A percentile compares a stretch with the other conserved stretches of the same genome.
These are phyloP conservation scores for Heteromurus nitidus DNA, from an alignment of 2,888 invertebrate genomes.

Conservation along the genomic window DNA sequence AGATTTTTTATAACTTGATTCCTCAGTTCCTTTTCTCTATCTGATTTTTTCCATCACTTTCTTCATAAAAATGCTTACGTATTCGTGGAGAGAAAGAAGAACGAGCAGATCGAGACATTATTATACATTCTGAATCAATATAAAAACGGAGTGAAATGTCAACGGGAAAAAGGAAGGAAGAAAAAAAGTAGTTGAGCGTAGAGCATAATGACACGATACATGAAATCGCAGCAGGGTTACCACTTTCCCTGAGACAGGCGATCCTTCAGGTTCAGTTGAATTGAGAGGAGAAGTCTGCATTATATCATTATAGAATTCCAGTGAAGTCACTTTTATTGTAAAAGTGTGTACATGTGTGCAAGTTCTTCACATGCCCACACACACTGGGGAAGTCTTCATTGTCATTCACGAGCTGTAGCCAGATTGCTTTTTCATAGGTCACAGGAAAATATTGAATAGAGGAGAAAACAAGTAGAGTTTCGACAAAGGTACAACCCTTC, in stretches of 20 bases:
- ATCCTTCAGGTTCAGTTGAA: background rate
- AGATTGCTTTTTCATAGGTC: slow-evolving; percentile 26
- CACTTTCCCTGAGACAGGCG: background rate
- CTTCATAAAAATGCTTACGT: no score
- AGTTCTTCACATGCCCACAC: background rate
- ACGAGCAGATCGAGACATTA: background rate
- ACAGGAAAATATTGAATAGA: slow-evolving; percentile 9
- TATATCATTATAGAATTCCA: no score
- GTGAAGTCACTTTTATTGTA: no score
- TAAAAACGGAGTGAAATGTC: slow-evolving; percentile 20
- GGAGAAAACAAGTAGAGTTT: background rate
- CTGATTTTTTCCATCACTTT: background rate
- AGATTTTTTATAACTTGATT: no score
- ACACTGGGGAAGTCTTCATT: background rate
- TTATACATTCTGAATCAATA: slow-evolving; percentile 20
- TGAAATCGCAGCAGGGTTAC: slow-evolving; percentile 20
- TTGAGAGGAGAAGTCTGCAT: background rate
- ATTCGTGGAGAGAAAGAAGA: background rate
- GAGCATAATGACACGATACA: slow-evolving; percentile 29
- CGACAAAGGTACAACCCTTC: background rate
- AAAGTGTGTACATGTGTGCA: background rate
- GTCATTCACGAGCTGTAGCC: slow-evolving; percentile 10
- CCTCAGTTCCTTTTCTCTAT: background rate
- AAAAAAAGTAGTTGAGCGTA: slow-evolving; percentile 10
- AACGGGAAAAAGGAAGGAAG: slow-evolving; percentile 9